A percentile compares a stretch with the other conserved stretches of the same genome.
Evolutionary conservation across 2,113 vertebrate species (phyloP).

Genomic region (Callionymus lyra): DNA sequence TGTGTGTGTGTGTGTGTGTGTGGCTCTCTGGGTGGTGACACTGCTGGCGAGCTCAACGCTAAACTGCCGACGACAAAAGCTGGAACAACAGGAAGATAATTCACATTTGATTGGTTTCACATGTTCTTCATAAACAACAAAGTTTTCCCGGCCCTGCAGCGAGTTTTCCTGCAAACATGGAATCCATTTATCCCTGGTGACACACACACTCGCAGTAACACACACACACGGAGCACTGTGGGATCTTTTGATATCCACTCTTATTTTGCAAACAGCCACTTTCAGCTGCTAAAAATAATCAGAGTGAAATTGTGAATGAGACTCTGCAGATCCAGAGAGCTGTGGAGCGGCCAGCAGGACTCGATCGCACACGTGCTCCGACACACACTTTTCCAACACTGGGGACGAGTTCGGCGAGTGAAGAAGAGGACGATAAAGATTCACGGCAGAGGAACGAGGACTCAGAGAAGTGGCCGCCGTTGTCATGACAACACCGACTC

Average conservation of each 20-base stretch:
- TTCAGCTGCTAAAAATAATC: conserved; percentile 54
- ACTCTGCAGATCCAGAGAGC: conserved; percentile 11
- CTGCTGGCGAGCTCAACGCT: conserved; percentile 51
- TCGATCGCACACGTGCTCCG: too few relatives aligned
- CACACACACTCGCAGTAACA: conserved; percentile 18
- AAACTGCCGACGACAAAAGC: conserved; percentile 59
- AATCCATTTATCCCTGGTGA: conserved; percentile 66
- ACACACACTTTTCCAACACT: too few relatives aligned
- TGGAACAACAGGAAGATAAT: conserved; percentile 71
- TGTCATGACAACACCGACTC: too few relatives aligned
- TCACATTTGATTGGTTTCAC: conserved; percentile 73
- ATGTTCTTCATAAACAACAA: conserved; percentile 75
- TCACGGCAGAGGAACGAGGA: too few relatives aligned
- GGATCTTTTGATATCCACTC: conserved; percentile 42
- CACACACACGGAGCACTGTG: conserved; percentile 24
- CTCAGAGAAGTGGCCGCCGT: too few relatives aligned
- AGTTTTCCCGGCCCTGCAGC: conserved; percentile 58
- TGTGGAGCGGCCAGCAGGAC: too few relatives aligned
- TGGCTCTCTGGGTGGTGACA: conserved; percentile 63
- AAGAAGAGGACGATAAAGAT: too few relatives aligned
- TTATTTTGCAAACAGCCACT: conserved; percentile 49
- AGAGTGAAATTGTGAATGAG: conserved; percentile 36
- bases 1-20: conserved; percentile 9
- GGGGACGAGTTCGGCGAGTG: too few relatives aligned
- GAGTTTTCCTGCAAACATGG: conserved; percentile 68